Conservation (phyloP, 1,140 invertebrate species). For the Leucophenga varia region DNA sequence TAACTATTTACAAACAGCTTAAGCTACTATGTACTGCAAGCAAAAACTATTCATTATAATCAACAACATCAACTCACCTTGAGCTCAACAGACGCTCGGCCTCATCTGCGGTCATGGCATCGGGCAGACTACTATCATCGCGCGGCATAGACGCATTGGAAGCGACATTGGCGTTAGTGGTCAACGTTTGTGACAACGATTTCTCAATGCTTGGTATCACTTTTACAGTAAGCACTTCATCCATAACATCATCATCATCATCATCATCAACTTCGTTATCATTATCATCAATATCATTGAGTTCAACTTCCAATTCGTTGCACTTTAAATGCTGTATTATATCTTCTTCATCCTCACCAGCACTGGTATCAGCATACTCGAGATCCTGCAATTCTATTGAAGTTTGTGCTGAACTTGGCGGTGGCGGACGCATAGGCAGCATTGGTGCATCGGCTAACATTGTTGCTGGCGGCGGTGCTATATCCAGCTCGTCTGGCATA, state of each 20-base stretch:
- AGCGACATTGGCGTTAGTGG: slow-evolving; percentile 5
- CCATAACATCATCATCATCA: slow-evolving; percentile 32
- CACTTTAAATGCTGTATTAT: slow-evolving; percentile 55
- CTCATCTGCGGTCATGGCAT: slow-evolving; percentile 81
- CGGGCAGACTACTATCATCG: slow-evolving; percentile 58
- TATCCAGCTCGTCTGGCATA: slow-evolving; percentile 27
- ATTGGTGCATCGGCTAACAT: slow-evolving; percentile 20
- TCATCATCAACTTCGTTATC: too few relatives aligned
- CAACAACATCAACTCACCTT: slow-evolving; percentile 69
- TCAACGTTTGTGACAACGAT: background rate
- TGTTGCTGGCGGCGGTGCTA: too few relatives aligned
- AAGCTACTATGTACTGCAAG: too few relatives aligned
- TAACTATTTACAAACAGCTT: too few relatives aligned
- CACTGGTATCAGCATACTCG: slow-evolving; percentile 61
- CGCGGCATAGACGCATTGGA: slow-evolving; percentile 23
- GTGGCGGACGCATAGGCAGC: slow-evolving; percentile 36
- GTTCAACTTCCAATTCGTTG: slow-evolving; percentile 27
- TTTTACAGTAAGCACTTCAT: slow-evolving; percentile 46
- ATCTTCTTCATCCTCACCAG: slow-evolving; percentile 58
- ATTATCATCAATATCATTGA: slow-evolving; percentile 23
- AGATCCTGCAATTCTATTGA: slow-evolving; percentile 55
- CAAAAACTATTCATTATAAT: too few relatives aligned
- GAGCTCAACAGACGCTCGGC: slow-evolving; percentile 78
- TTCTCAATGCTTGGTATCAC: slow-evolving; percentile 3
- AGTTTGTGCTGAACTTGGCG: slow-evolving; percentile 17